These are phyloP conservation scores for Andricus curvator DNA, from an alignment of 2,888 invertebrate genomes.

Conservation along the genomic window DNA sequence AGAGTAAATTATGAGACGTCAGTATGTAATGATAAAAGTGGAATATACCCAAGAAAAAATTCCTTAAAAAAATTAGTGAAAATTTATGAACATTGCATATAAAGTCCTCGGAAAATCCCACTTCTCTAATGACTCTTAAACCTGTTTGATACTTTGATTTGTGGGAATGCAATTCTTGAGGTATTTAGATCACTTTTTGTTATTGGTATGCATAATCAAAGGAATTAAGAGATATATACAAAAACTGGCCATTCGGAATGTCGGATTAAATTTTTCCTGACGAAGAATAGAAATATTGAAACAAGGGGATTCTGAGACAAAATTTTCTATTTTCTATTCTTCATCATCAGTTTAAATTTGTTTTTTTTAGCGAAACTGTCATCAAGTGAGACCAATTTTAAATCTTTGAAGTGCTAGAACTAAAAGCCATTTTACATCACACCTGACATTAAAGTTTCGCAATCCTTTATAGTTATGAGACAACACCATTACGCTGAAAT, in stretches of 20 bases:
- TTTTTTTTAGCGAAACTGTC: too few species aligned
- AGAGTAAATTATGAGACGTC: background rate
- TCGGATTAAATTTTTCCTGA: background rate
- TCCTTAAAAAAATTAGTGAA: background rate
- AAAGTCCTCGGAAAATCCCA: slow-evolving; percentile 9
- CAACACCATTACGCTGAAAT: background rate
- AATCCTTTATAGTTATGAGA: background rate
- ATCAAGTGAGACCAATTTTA: background rate
- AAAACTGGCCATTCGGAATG: slow-evolving; percentile 5
- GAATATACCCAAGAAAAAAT: background rate
- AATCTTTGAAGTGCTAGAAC: background rate
- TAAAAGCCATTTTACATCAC: background rate
- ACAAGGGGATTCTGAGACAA: background rate
- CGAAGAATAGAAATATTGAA: background rate
- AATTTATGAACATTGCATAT: slow-evolving; percentile 13
- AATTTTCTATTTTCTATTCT: background rate
- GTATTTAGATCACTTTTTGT: slow-evolving; percentile 28
- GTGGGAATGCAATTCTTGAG: slow-evolving; percentile 1
- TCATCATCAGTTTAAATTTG: background rate
- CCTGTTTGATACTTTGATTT: slow-evolving; percentile 17
- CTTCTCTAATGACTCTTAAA: background rate
- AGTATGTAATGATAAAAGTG: background rate
- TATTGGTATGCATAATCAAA: slow-evolving; percentile 26
- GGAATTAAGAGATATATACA: background rate
- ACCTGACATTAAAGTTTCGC: background rate